Conservation (phyloP, 2,888 invertebrate species). For the Papilio protenor region DNA sequence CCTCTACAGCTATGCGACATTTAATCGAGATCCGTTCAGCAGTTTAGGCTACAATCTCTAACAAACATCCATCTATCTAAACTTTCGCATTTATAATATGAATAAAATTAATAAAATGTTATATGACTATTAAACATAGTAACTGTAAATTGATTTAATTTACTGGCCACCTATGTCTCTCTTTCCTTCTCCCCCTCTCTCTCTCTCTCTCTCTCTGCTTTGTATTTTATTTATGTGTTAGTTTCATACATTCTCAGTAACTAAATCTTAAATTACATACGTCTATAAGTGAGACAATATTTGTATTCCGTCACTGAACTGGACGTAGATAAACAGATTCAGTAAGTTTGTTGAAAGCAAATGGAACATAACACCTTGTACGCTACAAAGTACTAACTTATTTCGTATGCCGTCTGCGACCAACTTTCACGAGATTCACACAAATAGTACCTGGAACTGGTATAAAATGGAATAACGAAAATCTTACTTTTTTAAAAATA, state of each 20-base stretch:
- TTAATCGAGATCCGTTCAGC: no score
- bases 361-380: conserved; percentile 7
- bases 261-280: neutral
- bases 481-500: neutral
- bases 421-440: conserved; percentile 8
- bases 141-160: no score
- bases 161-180: no score
- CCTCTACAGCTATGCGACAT: no score
- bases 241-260: neutral
- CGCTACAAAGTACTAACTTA: conserved; percentile 14
- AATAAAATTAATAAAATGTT: no score
- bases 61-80: no score
- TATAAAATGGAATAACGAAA: neutral
- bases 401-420: conserved; percentile 18
- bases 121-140: no score
- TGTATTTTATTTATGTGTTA: no score
- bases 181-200: no score
- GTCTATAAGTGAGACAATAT: neutral
- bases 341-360: neutral
- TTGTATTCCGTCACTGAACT: conserved; percentile 12
- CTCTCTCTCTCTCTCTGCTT: no score
- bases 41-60: no score
- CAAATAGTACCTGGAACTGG: neutral
- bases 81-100: no score
- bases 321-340: conserved; percentile 5